These are phyloP conservation scores for Argynnis bischoffii DNA, from an alignment of 2,888 invertebrate species.

Conservation along the genomic window DNA sequence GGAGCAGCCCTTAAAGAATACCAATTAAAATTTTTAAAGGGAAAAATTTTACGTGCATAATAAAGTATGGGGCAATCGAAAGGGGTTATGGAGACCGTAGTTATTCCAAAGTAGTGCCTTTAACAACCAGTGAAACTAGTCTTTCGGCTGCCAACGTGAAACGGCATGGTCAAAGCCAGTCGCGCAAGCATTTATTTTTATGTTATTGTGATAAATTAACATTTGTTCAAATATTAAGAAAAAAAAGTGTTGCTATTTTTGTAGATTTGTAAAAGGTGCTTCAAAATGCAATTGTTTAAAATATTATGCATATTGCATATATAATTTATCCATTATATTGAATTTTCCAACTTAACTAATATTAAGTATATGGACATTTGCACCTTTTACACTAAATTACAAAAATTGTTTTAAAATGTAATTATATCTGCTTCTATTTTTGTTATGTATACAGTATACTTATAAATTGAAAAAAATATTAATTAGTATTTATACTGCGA, in stretches of 20 bases:
- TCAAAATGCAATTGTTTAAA: not conserved
- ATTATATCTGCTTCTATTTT: not conserved
- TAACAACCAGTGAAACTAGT: slow-evolving; percentile 76
- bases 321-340: slow-evolving; percentile 1
- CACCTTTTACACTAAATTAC: no score
- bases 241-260: slow-evolving; percentile 1
- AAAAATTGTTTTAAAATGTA: slow-evolving; percentile 5
- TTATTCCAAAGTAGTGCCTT: slow-evolving; percentile 65
- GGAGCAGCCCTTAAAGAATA: not conserved
- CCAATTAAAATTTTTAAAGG: no score
- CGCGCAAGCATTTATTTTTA: slow-evolving; percentile 80
- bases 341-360: slow-evolving; percentile 17
- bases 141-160: slow-evolving; percentile 56
- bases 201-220: slow-evolving; percentile 56
- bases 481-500: slow-evolving; percentile 40
- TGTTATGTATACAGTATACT: not conserved
- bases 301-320: not conserved
- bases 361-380: no score
- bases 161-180: slow-evolving; percentile 60
- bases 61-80: slow-evolving; percentile 2
- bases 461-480: slow-evolving; percentile 16
- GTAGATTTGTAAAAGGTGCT: slow-evolving; percentile 12
- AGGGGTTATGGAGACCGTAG: slow-evolving; percentile 17
- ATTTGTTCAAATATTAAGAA: slow-evolving; percentile 34
- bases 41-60: not conserved